Evolutionary conservation across 2,113 vertebrate species (phyloP).

Genomic region (Pithys albifrons): DNA sequence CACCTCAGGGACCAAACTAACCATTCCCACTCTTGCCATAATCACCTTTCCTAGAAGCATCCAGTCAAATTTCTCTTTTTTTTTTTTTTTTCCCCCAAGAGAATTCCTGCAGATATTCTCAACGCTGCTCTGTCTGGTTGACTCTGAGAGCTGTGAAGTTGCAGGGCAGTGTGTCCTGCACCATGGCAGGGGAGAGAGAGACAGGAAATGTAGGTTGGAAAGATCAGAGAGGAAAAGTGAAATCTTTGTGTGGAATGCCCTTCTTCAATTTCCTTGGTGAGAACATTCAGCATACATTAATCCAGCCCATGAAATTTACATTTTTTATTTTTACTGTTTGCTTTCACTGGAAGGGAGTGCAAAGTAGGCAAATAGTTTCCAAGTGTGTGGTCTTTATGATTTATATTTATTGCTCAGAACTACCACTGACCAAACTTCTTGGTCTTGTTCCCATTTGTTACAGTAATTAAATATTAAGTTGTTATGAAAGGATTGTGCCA

Average conservation of each 20-base stretch:
- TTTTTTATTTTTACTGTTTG: constrained; percentile 60
- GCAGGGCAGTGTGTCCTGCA: neutral
- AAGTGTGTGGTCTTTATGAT: constrained; percentile 64
- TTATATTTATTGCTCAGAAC: constrained; percentile 41
- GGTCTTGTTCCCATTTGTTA: constrained; percentile 53
- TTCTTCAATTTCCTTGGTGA: neutral
- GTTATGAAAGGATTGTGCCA: neutral
- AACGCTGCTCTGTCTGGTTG: neutral
- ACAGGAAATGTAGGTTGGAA: neutral
- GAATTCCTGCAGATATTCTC: neutral
- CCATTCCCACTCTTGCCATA: neutral
- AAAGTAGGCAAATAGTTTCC: constrained; percentile 56
- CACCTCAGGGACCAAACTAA: neutral
- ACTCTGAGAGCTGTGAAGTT: neutral
- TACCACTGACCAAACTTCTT: constrained; percentile 44
- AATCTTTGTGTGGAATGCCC: neutral
- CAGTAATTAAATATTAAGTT: constrained; percentile 51
- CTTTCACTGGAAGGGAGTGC: constrained; percentile 50
- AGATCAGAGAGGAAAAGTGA: neutral
- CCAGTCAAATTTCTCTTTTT: neutral
- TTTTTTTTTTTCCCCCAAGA: neutral
- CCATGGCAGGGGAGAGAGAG: neutral
- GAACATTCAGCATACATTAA: constrained; percentile 13
- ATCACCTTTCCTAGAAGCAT: neutral
- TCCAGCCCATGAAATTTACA: constrained; percentile 37